Evolutionary conservation across 1,140 invertebrate genomes (phyloP).

Genomic region (Anastatus disparis): DNA sequence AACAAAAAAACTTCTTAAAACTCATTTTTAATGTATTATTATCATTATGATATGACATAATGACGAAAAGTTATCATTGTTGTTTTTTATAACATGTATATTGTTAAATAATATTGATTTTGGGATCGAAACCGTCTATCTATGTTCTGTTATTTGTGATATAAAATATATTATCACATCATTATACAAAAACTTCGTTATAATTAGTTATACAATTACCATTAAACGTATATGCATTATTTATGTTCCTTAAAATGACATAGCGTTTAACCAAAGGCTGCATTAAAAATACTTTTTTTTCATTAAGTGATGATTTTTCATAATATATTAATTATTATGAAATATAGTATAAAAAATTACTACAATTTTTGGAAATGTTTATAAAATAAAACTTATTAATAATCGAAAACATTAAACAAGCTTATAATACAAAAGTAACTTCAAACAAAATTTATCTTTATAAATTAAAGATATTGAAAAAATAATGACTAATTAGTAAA

Average conservation of each 20-base stretch:
- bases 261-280: conserved; percentile 52
- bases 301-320: neutral
- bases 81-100: too few species aligned
- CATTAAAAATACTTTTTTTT: conserved; percentile 35
- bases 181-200: conserved; percentile 43
- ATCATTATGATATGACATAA: too few species aligned
- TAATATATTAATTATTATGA: too few species aligned
- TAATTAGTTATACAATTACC: conserved; percentile 39
- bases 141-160: conserved; percentile 53
- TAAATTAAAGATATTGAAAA: neutral
- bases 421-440: neutral
- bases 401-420: neutral
- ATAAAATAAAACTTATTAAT: neutral
- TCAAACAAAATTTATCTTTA: neutral
- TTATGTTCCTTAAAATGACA: conserved; percentile 48
- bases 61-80: too few species aligned
- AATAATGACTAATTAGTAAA: neutral
- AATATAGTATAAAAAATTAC: too few species aligned
- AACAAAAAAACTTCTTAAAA: too few species aligned
- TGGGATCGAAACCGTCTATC: conserved; percentile 24
- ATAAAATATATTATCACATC: conserved; percentile 47
- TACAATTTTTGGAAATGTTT: too few species aligned
- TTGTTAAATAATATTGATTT: conserved; percentile 12
- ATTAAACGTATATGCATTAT: conserved; percentile 42
- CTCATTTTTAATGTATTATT: too few species aligned